Evolutionary conservation across 2,888 invertebrate genomes (phyloP), one percentile per base, ranked within the genome.

Genomic region (Ariolimax columbianus): DNA sequence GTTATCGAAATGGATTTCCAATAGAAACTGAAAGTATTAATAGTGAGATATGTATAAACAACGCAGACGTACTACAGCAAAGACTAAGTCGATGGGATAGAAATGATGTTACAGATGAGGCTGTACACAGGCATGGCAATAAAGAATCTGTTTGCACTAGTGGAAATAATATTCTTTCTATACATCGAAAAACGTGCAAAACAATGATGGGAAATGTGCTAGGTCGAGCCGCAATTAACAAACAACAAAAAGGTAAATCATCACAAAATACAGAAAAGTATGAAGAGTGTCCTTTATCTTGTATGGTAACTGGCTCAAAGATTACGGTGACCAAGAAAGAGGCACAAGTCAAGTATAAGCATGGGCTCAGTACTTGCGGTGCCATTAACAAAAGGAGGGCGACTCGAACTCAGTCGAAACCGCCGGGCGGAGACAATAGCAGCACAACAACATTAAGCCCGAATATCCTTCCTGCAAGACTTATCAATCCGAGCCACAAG

Each of bases 281-380:
- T 0, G 36, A 77, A 11, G 19, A 77, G 36, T 2, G 14, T 33
- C 51, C 77, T 19, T 55, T 77, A 33, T 36, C n/a, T 23, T 77
- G 77, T 26, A 77, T 77, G 33, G 26, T 77, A 19, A 77, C 55
- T 3, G 77, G 77, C 19, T 77, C 77, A 36, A 77, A 77, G 55
- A 77, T 77, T 2, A 55, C 51, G 26, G 55, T 38, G 26, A 4
- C 2, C 33, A 55, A 11, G 19, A 77, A 77, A 36, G 3, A 3
- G 6, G 26, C 55, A 36, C 55, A 33, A 1, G 23, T 0, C 36
- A 40, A 51, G 55, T 2, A 6, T 0, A 30, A 3, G 17, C 3
- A 47, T 17, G 19, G 23, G 23, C 30, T 55, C 33, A 30, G 19
- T 36, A 30, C 26, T 26, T 23, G 43, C 0, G 1, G 0, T 0